phyloP scores from a whole-genome alignment of 2,888 invertebrate genomes.

The Argyresthia albistria region DNA sequence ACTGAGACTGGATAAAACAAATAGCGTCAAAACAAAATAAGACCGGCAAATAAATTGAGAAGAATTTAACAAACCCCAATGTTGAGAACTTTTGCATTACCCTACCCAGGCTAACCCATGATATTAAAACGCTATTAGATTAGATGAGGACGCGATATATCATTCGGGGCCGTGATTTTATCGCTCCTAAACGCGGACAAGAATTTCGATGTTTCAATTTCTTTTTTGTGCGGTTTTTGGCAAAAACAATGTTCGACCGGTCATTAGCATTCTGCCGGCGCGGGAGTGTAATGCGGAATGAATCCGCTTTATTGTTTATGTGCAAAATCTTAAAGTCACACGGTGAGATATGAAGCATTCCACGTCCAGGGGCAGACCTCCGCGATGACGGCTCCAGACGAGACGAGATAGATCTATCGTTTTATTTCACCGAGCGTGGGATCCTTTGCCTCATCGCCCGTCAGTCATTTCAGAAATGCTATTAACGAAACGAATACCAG shows the following conservation, averaged over 20 bases:
- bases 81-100: not conserved
- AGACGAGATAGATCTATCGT: not conserved
- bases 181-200: constrained; percentile 56
- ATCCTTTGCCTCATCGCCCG: not conserved
- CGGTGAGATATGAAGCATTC: constrained; percentile 20
- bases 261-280: constrained; percentile 11
- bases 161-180: constrained; percentile 59
- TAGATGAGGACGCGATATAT: constrained; percentile 54
- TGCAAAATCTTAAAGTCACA: constrained; percentile 37
- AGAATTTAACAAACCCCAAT: not conserved
- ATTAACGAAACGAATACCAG: not conserved
- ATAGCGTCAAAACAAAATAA: no score
- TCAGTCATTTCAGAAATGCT: not conserved
- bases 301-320: constrained; percentile 24
- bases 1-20: no score
- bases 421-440: constrained; percentile 1
- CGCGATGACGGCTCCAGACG: not conserved
- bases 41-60: no score
- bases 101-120: constrained; percentile 21
- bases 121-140: constrained; percentile 69
- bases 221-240: constrained; percentile 39
- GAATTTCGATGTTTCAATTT: constrained; percentile 53
- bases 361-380: not conserved
- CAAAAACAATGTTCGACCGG: constrained; percentile 38
- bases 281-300: not conserved